Percentiles rank a stretch among this genome's conserved stretches.
Conservation (phyloP, 2,888 invertebrate genomes). For the Drosophila rubida region DNA sequence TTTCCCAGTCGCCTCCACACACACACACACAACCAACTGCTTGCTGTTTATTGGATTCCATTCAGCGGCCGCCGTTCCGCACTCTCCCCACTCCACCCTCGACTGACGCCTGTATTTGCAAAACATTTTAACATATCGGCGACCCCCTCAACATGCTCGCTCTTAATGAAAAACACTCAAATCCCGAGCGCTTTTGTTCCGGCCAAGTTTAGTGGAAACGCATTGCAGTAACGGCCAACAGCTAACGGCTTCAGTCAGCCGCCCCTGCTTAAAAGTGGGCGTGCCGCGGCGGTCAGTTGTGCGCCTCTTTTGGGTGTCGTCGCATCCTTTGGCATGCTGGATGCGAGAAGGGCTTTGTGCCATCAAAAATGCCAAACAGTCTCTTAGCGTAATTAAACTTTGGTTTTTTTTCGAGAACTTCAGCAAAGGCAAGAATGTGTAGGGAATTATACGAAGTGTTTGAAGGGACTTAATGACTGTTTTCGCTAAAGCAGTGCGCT, state of each 20-base stretch:
- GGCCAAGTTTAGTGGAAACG: conserved; percentile 69
- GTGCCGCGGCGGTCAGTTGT: conserved; percentile 29
- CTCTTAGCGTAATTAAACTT: conserved; percentile 72
- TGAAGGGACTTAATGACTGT: not conserved
- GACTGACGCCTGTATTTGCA: conserved; percentile 63
- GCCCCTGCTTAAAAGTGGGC: conserved; percentile 9
- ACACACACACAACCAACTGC: conserved; percentile 14
- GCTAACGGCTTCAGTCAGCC: conserved; percentile 12
- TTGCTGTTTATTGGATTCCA: conserved; percentile 71
- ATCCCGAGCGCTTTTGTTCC: conserved; percentile 62
- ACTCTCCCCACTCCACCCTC: conserved; percentile 20
- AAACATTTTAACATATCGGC: conserved; percentile 61
- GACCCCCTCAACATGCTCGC: not conserved
- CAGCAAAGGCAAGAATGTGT: not conserved
- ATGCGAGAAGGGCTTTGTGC: conserved; percentile 9
- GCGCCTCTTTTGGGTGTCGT: conserved; percentile 34
- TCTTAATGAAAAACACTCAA: conserved; percentile 61
- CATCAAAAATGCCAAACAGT: conserved; percentile 41
- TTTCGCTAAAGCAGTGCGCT: too few species aligned
- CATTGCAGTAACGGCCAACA: conserved; percentile 34
- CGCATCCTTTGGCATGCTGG: conserved; percentile 41
- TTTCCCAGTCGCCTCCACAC: conserved; percentile 50
- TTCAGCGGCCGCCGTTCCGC: conserved; percentile 31
- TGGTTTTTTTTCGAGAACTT: conserved; percentile 26
- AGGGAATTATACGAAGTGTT: not conserved